Percentiles rank a stretch among this genome's conserved stretches.
Evolutionary conservation across 2,113 vertebrate genomes (phyloP).

Genomic region (Tympanuchus pallidicinctus): DNA sequence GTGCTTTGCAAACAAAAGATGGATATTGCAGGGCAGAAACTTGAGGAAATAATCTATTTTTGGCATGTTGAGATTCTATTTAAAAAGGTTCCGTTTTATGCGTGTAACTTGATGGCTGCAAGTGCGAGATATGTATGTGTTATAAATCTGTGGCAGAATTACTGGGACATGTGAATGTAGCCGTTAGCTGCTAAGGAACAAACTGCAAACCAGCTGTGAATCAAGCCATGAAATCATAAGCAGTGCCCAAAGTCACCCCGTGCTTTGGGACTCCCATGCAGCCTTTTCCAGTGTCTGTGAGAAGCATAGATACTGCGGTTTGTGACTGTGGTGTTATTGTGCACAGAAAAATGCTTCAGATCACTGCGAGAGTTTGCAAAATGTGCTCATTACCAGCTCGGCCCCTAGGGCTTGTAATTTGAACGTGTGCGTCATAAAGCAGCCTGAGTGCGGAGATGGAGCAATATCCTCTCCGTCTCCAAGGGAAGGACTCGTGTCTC

Average conservation of each 20-base stretch:
- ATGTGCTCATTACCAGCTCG: background rate
- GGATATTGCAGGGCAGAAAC: slow-evolving; percentile 38
- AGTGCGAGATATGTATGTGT: background rate
- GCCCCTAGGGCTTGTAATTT: background rate
- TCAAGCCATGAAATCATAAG: background rate
- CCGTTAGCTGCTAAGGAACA: slow-evolving; percentile 5
- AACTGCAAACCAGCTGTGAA: slow-evolving; percentile 20
- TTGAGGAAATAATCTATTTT: slow-evolving; percentile 67
- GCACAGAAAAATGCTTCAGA: background rate
- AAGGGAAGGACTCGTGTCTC: background rate
- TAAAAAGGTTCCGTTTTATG: slow-evolving; percentile 31
- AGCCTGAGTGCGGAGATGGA: background rate
- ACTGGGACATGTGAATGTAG: slow-evolving; percentile 30
- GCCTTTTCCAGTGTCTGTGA: background rate
- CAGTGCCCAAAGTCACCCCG: background rate
- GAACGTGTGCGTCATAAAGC: background rate
- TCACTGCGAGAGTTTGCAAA: background rate
- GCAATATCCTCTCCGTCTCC: background rate
- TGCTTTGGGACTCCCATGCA: background rate
- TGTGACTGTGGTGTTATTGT: background rate
- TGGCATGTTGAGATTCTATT: slow-evolving; percentile 49
- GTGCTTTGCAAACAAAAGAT: slow-evolving; percentile 17
- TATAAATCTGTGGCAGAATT: background rate
- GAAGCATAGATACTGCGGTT: background rate
- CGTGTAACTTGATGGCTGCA: background rate